Evolutionary conservation across 2,888 invertebrate genomes (phyloP).

Genomic region (Mantis religiosa): DNA sequence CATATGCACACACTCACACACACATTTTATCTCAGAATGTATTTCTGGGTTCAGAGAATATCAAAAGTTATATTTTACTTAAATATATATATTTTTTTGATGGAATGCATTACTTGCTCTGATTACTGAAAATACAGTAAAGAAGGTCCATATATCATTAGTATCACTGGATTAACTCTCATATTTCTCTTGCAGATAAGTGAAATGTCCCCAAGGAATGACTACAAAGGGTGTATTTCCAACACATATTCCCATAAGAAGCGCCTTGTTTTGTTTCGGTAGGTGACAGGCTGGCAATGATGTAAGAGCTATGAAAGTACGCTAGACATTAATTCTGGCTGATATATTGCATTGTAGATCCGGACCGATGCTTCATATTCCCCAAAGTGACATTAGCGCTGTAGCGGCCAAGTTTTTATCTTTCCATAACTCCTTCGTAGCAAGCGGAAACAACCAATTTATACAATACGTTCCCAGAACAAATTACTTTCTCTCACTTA

Average conservation of each 20-base stretch:
- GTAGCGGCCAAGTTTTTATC: background rate
- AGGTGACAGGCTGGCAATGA: background rate
- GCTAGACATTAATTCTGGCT: background rate
- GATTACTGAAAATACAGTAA: too few relatives aligned
- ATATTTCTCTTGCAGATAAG: too few relatives aligned
- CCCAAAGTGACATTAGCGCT: background rate
- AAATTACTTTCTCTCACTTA: background rate
- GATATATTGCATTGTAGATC: background rate
- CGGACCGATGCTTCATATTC: background rate
- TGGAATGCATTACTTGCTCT: too few relatives aligned
- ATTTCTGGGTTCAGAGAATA: too few relatives aligned
- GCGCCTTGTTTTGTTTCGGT: background rate
- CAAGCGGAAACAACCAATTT: background rate
- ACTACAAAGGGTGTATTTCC: background rate
- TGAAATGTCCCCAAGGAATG: background rate
- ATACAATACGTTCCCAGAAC: background rate
- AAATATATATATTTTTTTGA: too few relatives aligned
- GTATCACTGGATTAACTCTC: too few relatives aligned
- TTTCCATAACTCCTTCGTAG: background rate
- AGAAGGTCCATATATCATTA: too few relatives aligned
- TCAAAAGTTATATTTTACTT: too few relatives aligned
- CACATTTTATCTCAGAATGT: too few relatives aligned
- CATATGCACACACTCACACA: too few relatives aligned
- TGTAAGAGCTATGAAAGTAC: background rate
- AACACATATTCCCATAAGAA: background rate